These are phyloP conservation scores for Thereva unica DNA, from an alignment of 2,888 invertebrate genomes.

Conservation along the genomic window DNA sequence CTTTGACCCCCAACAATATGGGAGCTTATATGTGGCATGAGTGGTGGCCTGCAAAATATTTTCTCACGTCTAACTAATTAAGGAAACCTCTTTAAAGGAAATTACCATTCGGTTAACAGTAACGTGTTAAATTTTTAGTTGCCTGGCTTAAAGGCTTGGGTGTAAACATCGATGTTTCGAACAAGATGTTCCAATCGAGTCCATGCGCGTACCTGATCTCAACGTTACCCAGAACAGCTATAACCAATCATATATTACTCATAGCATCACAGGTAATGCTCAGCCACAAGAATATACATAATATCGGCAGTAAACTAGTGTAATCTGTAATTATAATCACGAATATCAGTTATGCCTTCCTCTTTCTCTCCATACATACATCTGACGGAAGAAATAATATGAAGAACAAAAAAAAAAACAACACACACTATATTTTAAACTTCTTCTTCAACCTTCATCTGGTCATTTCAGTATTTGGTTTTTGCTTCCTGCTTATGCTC, in stretches of 20 bases:
- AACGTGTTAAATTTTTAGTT: slow-evolving; percentile 39
- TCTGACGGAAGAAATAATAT: too few species aligned
- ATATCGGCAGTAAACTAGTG: slow-evolving; percentile 40
- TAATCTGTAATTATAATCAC: slow-evolving; percentile 42
- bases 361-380: neutral
- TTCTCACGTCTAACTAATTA: slow-evolving; percentile 41
- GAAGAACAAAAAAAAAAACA: too few species aligned
- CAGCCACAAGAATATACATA: slow-evolving; percentile 26
- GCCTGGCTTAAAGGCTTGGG: slow-evolving; percentile 15
- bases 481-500: too few species aligned
- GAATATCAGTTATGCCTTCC: slow-evolving; percentile 39
- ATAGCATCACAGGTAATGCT: slow-evolving; percentile 11
- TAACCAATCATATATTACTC: slow-evolving; percentile 30
- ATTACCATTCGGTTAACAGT: slow-evolving; percentile 40
- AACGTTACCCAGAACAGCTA: neutral
- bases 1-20: too few species aligned
- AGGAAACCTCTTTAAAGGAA: slow-evolving; percentile 39
- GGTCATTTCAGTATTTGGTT: too few species aligned
- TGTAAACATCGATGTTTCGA: slow-evolving; percentile 13
- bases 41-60: slow-evolving; percentile 31
- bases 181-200: slow-evolving; percentile 13
- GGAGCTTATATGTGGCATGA: too few species aligned
- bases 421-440: too few species aligned
- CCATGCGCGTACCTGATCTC: slow-evolving; percentile 1
- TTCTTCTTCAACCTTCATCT: too few species aligned